phyloP scores from a whole-genome alignment of 2,888 invertebrate genomes.

The Copidosoma aretas region DNA sequence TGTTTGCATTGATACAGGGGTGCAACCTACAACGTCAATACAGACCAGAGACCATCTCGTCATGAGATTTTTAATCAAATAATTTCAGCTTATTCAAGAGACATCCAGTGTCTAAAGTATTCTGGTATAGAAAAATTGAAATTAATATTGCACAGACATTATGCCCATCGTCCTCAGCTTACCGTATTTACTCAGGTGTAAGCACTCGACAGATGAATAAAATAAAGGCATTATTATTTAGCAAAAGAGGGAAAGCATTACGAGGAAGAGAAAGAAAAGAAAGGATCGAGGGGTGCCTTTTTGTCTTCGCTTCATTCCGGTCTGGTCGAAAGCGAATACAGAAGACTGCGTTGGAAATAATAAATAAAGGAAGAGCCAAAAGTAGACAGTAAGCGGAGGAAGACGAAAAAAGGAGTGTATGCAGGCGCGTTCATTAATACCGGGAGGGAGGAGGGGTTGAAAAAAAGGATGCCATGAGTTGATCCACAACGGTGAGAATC shows the following conservation, averaged over 20 bases:
- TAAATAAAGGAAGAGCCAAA: background rate
- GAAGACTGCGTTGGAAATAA: background rate
- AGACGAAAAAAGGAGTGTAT: background rate
- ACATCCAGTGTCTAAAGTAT: background rate
- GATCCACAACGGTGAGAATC: slow-evolving; percentile 20
- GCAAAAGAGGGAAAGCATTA: background rate
- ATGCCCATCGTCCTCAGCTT: background rate
- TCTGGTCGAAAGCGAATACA: background rate
- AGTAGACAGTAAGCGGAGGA: background rate
- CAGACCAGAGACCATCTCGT: no score
- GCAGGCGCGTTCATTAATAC: background rate
- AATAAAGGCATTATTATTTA: background rate
- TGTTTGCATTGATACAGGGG: background rate
- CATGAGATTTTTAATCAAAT: no score
- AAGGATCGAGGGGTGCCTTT: background rate
- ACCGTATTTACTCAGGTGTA: slow-evolving; percentile 1
- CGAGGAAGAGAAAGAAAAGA: background rate
- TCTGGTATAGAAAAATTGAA: background rate
- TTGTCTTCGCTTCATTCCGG: background rate
- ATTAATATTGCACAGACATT: background rate
- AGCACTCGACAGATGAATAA: background rate
- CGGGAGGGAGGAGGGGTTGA: background rate
- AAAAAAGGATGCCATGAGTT: background rate
- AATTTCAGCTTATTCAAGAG: no score
- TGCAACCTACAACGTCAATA: background rate